These are phyloP conservation scores for Chromis chromis DNA, from an alignment of 2,797 vertebrate species.

Conservation along the genomic window DNA sequence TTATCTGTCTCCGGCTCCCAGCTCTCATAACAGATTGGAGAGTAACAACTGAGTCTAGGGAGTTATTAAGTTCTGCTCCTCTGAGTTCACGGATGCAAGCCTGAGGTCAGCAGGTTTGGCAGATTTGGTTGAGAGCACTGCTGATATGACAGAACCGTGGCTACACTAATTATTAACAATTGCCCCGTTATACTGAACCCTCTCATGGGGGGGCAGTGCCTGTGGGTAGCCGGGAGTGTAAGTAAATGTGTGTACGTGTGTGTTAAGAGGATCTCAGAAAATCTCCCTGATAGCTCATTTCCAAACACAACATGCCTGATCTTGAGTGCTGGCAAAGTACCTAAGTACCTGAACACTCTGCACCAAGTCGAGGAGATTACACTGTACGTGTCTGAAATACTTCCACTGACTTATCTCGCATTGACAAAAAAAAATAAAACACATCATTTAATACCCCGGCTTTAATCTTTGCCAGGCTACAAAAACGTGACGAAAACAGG, in stretches of 20 bases:
- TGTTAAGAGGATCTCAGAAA: slow-evolving; percentile 36
- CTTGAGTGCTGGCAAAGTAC: slow-evolving; percentile 27
- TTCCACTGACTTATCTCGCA: slow-evolving; percentile 32
- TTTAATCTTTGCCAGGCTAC: slow-evolving; percentile 25
- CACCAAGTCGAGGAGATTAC: slow-evolving; percentile 35
- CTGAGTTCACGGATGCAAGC: slow-evolving; percentile 40
- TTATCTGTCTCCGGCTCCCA: slow-evolving; percentile 39
- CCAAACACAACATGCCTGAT: slow-evolving; percentile 47
- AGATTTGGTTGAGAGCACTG: slow-evolving; percentile 65
- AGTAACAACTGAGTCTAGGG: slow-evolving; percentile 25
- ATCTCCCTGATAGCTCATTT: slow-evolving; percentile 22
- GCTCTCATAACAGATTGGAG: slow-evolving; percentile 47
- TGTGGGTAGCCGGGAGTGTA: slow-evolving; percentile 23
- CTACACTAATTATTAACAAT: slow-evolving; percentile 76
- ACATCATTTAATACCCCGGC: slow-evolving; percentile 26
- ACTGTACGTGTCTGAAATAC: slow-evolving; percentile 40
- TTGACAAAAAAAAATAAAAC: slow-evolving; percentile 21
- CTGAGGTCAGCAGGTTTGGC: slow-evolving; percentile 71
- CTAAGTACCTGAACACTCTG: slow-evolving; percentile 36
- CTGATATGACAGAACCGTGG: slow-evolving; percentile 66
- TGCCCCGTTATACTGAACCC: slow-evolving; percentile 11
- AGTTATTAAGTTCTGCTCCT: slow-evolving; percentile 58
- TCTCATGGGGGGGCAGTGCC: slow-evolving; percentile 18
- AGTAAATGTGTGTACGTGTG: slow-evolving; percentile 16
- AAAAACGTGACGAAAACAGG: slow-evolving; percentile 25